Evolutionary conservation across 2,113 vertebrate genomes (phyloP).

Genomic region (Halichoeres trimaculatus): DNA sequence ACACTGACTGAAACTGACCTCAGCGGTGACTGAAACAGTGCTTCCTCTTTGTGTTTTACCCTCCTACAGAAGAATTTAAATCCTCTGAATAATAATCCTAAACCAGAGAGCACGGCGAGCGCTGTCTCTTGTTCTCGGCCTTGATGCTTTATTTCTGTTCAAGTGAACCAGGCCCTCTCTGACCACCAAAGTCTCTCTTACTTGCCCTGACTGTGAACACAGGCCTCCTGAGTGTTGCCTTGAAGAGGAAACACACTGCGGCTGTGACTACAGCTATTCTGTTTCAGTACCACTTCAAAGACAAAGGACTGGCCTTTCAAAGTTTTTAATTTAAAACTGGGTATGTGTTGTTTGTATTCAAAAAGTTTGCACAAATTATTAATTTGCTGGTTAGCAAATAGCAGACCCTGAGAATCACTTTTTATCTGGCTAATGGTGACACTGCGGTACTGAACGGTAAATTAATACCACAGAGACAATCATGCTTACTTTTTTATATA

Average conservation of each 20-base stretch:
- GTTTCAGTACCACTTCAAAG: slow-evolving; percentile 29
- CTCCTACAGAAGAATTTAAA: neutral
- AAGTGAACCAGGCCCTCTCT: slow-evolving; percentile 32
- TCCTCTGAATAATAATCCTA: slow-evolving; percentile 5
- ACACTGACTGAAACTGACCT: too few relatives aligned
- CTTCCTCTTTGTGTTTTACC: neutral
- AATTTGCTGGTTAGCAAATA: neutral
- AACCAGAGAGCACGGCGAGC: neutral
- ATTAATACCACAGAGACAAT: too few relatives aligned
- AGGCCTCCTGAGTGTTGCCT: slow-evolving; percentile 35
- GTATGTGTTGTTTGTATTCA: neutral
- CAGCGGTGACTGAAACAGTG: neutral
- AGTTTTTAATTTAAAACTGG: slow-evolving; percentile 4
- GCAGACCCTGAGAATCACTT: neutral
- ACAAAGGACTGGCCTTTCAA: neutral
- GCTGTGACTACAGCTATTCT: neutral
- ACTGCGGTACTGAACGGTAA: neutral
- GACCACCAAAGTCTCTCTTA: slow-evolving; percentile 35
- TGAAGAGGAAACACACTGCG: slow-evolving; percentile 40
- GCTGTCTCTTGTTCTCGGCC: slow-evolving; percentile 7
- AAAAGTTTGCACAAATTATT: neutral
- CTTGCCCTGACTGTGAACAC: slow-evolving; percentile 22
- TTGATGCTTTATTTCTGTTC: slow-evolving; percentile 13
- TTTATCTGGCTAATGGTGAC: neutral
- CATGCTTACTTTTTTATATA: too few relatives aligned